Conservation (phyloP, 2,113 vertebrate species). For the Circaetus cinerascens region DNA sequence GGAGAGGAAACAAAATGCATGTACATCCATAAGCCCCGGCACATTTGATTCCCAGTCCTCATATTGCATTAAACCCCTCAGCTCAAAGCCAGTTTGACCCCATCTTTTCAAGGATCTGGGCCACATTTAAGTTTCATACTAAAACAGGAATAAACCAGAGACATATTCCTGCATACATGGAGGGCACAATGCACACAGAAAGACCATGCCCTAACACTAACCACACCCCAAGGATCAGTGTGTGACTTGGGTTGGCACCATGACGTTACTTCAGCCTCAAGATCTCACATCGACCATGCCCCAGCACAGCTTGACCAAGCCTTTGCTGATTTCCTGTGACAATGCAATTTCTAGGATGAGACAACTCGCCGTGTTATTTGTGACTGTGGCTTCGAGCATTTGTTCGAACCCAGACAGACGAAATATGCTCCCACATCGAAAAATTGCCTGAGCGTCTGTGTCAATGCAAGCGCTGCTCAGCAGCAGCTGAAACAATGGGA, state of each 20-base stretch:
- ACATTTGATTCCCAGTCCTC: neutral
- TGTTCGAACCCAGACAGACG: neutral
- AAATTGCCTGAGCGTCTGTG: neutral
- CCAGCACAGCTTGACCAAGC: neutral
- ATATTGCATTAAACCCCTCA: fast-evolving
- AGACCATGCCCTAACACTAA: neutral
- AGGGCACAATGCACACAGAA: neutral
- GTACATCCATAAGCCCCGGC: neutral
- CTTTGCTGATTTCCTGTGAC: neutral
- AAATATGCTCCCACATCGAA: neutral
- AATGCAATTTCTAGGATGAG: neutral
- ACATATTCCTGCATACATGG: neutral
- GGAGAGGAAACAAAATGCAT: neutral
- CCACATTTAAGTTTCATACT: neutral
- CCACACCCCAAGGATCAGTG: neutral
- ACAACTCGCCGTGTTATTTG: neutral
- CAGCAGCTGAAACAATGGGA: neutral
- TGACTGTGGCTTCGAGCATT: neutral
- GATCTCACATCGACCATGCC: fast-evolving
- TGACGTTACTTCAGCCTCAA: neutral
- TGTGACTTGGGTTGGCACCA: neutral
- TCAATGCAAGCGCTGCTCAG: neutral
- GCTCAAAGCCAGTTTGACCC: neutral
- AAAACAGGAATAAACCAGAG: neutral
- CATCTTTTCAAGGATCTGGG: neutral